A percentile compares a stretch with the other conserved stretches of the same genome.
Evolutionary conservation across 1,140 invertebrate species (phyloP).

Genomic region (Cherax destructor): DNA sequence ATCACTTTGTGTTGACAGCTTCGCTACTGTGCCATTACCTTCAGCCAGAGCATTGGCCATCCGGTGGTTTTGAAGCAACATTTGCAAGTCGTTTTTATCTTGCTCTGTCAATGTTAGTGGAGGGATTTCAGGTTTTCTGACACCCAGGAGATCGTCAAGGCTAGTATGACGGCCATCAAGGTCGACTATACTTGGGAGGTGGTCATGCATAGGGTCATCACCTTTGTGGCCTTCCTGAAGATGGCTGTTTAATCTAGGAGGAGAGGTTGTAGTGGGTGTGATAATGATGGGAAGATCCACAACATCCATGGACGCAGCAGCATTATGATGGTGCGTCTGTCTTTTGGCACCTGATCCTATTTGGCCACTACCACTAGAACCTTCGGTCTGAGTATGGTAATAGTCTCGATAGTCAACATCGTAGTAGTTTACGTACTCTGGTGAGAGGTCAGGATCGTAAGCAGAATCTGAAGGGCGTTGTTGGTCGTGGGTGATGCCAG

Average conservation of each 20-base stretch:
- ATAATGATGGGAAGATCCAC: neutral
- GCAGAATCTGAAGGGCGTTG: neutral
- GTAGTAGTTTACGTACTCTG: conserved; percentile 35
- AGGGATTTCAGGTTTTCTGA: conserved; percentile 12
- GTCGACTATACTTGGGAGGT: neutral
- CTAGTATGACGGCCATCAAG: conserved; percentile 8
- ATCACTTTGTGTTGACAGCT: neutral
- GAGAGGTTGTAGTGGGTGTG: neutral
- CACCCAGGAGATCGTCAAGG: conserved; percentile 32
- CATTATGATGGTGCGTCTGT: neutral
- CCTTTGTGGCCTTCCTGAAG: neutral
- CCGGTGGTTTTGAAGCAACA: conserved; percentile 41
- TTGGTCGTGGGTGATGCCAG: neutral
- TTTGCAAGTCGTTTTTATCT: conserved; percentile 30
- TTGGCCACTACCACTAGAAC: neutral
- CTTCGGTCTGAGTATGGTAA: conserved; percentile 21
- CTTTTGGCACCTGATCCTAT: neutral
- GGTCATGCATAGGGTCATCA: neutral
- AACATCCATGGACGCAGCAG: neutral
- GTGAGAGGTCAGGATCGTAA: neutral
- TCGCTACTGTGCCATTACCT: conserved; percentile 8
- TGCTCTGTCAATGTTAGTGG: conserved; percentile 17
- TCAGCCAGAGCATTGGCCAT: conserved; percentile 13
- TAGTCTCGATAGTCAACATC: conserved; percentile 50
- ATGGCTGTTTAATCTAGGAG: neutral